Conservation (phyloP, 2,888 invertebrate species). For the Amorpha juglandis region DNA sequence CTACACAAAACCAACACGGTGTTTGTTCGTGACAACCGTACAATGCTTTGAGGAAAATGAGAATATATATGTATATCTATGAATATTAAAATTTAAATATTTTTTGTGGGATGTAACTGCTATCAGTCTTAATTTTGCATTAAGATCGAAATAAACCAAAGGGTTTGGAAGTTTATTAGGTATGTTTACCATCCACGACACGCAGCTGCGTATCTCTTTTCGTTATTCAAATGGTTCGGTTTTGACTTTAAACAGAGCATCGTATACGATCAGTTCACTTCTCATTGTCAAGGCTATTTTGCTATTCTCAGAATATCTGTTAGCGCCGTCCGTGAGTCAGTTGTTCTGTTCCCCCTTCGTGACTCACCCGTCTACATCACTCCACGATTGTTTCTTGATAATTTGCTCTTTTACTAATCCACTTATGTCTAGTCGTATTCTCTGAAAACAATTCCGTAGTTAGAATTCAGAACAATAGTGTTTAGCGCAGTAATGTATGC, state of each 20-base stretch:
- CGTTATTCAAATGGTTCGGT: no score
- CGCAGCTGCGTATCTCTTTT: no score
- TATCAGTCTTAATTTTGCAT: no score
- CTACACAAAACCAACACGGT: slow-evolving; percentile 47
- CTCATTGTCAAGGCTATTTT: slow-evolving; percentile 70
- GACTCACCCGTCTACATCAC: slow-evolving; percentile 65
- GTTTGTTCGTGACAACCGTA: slow-evolving; percentile 60
- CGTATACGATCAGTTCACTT: neutral
- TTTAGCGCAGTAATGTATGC: neutral
- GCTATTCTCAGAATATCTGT: slow-evolving; percentile 78
- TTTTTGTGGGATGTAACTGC: no score
- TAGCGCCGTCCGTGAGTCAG: slow-evolving; percentile 71
- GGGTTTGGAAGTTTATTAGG: no score
- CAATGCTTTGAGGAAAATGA: slow-evolving; percentile 60
- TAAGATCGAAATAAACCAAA: no score
- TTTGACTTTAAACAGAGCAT: no score
- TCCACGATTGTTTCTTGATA: slow-evolving; percentile 69
- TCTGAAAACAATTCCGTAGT: slow-evolving; percentile 40
- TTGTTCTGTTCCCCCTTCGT: slow-evolving; percentile 46
- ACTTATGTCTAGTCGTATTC: slow-evolving; percentile 47
- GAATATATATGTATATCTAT: neutral
- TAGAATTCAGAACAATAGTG: slow-evolving; percentile 31
- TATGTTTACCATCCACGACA: no score
- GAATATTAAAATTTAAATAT: no score
- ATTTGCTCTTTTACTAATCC: slow-evolving; percentile 61